Percentiles rank a stretch among this genome's conserved stretches.
phyloP scores from a whole-genome alignment of 2,113 vertebrate genomes.

The Egretta garzetta region DNA sequence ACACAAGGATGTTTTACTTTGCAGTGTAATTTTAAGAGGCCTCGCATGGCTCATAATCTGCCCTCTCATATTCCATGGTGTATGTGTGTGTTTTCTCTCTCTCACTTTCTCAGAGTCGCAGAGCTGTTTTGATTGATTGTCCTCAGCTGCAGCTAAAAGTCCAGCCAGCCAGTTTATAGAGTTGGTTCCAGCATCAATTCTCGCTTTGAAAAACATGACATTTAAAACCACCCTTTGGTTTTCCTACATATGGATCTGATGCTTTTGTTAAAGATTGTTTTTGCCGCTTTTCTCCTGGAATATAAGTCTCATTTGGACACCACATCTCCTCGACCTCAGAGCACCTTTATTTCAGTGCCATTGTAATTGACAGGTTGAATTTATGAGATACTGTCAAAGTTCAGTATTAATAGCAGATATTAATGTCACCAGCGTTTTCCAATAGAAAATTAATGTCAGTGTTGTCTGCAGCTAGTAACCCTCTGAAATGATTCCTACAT shows the following conservation, averaged over 20 bases:
- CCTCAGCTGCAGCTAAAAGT: conserved; percentile 68
- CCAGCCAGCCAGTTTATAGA: conserved; percentile 66
- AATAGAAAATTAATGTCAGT: conserved; percentile 37
- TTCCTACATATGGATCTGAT: conserved; percentile 74
- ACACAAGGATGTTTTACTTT: conserved; percentile 22
- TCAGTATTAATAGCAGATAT: conserved; percentile 71
- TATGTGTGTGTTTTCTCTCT: conserved; percentile 16
- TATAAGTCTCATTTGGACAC: conserved; percentile 62
- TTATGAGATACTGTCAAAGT: conserved; percentile 62
- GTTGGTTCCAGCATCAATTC: conserved; percentile 72
- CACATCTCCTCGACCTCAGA: conserved; percentile 70
- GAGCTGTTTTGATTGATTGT: conserved; percentile 70
- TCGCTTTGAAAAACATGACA: conserved; percentile 76
- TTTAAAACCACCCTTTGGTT: conserved; percentile 74
- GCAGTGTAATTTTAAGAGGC: conserved; percentile 52
- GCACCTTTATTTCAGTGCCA: conserved; percentile 71
- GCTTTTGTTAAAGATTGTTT: conserved; percentile 65
- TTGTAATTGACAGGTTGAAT: conserved; percentile 67
- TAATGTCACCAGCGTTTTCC: conserved; percentile 70
- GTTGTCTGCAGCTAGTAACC: conserved; percentile 26
- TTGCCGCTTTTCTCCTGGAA: conserved; percentile 59
- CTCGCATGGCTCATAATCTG: conserved; percentile 39
- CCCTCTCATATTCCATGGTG: conserved; percentile 42
- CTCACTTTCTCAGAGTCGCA: conserved; percentile 27
- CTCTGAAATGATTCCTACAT: conserved; percentile 28